Base-by-base conservation (phyloP, 2,797 vertebrate species). In the Denticeps clupeoides region DNA sequence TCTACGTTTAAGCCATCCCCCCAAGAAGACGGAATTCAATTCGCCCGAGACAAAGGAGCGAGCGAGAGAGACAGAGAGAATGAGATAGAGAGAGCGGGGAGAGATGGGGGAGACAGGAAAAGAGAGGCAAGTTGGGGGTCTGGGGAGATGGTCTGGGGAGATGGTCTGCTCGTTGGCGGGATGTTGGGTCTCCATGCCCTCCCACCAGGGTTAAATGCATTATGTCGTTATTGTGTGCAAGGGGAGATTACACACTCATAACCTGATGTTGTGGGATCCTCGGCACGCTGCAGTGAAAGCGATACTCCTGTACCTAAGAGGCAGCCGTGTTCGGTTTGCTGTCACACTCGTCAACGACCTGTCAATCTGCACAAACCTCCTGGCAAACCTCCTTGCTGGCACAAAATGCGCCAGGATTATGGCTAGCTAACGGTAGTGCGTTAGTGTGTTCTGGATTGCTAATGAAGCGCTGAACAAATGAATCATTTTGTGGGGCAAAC, bases 11-110 rank as follows among this genome's bases (percentile, higher is more conserved):
- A 83, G 78, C 77, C 56, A 62, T 67, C 56, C 68, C 70, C 75
- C 64, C 71, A 77, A 79, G 73, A 81, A 75, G 78, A 75, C 71
- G 71, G 80, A 82, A 83, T 83, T 82, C 78, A 84, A 85, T 83
- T 82, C 70, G 59, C 77, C 52, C 60, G 73, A 78, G 78, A 80
- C 74, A 79, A 57, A 79, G 75, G 72, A 72, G 66, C 64, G 71
- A 70, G 63, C 62, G 73, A 65, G 58, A 63, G 59, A 60, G 28
- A 33, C 13, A 62, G 61, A 63, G 72, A 69, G 67, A 58, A 45
- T 64, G 60, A 60, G 38, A 45, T 41, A 47, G 58, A 46, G 47
- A 41, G 19, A 42, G 42, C 42, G 19, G 21, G 26, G 52, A 15
- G 29, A 18, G 29, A 24, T 41, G 45, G 41, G 41, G 47, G 41